Evolutionary conservation across 2,113 vertebrate genomes (phyloP).

Genomic region (Silurus glanis): DNA sequence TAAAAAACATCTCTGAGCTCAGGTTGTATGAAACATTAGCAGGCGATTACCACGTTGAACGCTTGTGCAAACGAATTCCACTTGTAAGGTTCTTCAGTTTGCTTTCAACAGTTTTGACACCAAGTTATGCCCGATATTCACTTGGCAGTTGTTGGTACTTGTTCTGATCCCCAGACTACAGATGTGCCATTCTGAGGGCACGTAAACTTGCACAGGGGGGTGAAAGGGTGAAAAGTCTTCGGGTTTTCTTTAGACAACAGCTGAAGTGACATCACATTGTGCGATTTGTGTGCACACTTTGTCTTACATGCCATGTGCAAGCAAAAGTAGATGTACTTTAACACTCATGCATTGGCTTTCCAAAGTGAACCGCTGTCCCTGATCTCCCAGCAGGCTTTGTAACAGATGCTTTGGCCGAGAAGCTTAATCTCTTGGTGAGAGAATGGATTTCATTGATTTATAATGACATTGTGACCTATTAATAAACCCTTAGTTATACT

Average conservation of each 20-base stretch:
- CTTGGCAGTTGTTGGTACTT: not conserved
- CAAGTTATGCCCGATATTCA: not conserved
- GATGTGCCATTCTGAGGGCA: not conserved
- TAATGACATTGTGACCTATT: conserved; percentile 22
- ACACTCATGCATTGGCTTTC: not conserved
- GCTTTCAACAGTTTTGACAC: not conserved
- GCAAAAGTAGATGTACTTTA: not conserved
- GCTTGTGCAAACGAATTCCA: not conserved
- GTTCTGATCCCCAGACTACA: not conserved
- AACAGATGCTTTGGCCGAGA: conserved; percentile 2
- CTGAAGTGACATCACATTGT: conserved; percentile 6
- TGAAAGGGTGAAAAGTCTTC: not conserved
- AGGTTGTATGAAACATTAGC: not conserved
- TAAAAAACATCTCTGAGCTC: not conserved
- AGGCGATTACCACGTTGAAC: not conserved
- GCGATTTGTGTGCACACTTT: not conserved
- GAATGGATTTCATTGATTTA: conserved; percentile 22
- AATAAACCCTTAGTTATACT: conserved; percentile 31
- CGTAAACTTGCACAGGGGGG: not conserved
- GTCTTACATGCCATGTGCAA: not conserved
- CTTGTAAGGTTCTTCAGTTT: not conserved
- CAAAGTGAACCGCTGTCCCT: conserved; percentile 4
- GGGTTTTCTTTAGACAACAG: not conserved
- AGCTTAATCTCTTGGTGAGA: conserved; percentile 13
- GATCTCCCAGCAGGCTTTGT: conserved; percentile 35